Evolutionary conservation across 2,888 invertebrate species (phyloP).

Genomic region (Rhingia campestris): DNA sequence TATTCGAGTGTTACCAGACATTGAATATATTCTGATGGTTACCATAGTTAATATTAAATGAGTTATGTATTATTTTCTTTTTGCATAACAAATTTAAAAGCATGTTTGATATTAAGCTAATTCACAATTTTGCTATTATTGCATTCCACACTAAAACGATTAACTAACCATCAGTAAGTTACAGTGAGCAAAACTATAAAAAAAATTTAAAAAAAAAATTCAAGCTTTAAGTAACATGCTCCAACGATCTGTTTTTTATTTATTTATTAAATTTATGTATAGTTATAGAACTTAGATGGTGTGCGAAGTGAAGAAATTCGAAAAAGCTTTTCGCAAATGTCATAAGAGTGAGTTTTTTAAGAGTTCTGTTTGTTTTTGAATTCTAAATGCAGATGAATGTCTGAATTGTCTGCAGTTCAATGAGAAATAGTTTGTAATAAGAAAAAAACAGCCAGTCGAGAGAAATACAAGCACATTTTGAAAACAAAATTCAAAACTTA

Average conservation of each 20-base stretch:
- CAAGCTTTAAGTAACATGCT: slow-evolving; percentile 65
- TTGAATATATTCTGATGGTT: neutral
- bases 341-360: slow-evolving; percentile 29
- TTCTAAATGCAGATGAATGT: slow-evolving; percentile 53
- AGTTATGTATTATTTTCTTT: neutral
- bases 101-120: neutral
- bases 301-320: slow-evolving; percentile 58
- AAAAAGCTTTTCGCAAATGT: slow-evolving; percentile 45
- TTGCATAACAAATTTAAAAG: neutral
- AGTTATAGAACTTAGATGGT: slow-evolving; percentile 43
- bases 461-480: slow-evolving; percentile 53
- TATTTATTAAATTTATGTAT: slow-evolving; percentile 4
- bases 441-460: slow-evolving; percentile 44
- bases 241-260: slow-evolving; percentile 54
- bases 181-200: slow-evolving; percentile 56
- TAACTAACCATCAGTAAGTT: slow-evolving; percentile 41
- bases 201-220: slow-evolving; percentile 38
- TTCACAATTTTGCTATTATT: slow-evolving; percentile 5
- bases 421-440: slow-evolving; percentile 43
- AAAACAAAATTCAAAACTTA: slow-evolving; percentile 21
- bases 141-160: slow-evolving; percentile 55
- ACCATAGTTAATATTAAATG: neutral
- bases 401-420: slow-evolving; percentile 58
- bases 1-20: no score
- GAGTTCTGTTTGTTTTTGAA: neutral